Evolutionary conservation across 2,888 invertebrate species (phyloP).

Genomic region (Suillia variegata): DNA sequence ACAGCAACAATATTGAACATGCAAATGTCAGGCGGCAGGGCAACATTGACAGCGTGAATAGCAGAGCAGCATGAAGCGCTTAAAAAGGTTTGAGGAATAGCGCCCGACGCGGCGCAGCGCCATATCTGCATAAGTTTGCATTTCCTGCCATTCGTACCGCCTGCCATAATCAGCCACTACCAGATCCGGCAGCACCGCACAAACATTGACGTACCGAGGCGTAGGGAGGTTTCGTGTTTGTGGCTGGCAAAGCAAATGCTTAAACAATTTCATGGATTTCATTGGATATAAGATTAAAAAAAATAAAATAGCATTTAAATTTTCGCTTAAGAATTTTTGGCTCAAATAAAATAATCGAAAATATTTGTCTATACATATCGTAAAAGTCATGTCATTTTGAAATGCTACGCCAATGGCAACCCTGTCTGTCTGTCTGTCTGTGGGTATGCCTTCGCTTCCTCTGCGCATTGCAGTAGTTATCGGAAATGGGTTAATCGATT

Average conservation of each 20-base stretch:
- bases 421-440: neutral
- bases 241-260: no score
- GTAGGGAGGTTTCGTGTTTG: no score
- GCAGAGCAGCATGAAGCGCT: neutral
- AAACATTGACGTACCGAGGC: no score
- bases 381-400: no score
- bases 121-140: neutral
- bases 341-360: no score
- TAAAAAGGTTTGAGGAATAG: neutral
- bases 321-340: no score
- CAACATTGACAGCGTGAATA: no score
- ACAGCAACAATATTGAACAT: neutral
- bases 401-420: neutral
- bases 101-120: no score
- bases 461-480: slow-evolving; percentile 57
- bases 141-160: neutral
- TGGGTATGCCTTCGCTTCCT: neutral
- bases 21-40: slow-evolving; percentile 7
- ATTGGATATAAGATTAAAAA: no score
- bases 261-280: no score
- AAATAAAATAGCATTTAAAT: no score
- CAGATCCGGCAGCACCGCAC: neutral
- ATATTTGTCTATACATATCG: no score
- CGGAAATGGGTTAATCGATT: slow-evolving; percentile 59
- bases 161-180: slow-evolving; percentile 6